Conservation (phyloP, 2,888 invertebrate genomes). For the Ochropleura plecta region DNA sequence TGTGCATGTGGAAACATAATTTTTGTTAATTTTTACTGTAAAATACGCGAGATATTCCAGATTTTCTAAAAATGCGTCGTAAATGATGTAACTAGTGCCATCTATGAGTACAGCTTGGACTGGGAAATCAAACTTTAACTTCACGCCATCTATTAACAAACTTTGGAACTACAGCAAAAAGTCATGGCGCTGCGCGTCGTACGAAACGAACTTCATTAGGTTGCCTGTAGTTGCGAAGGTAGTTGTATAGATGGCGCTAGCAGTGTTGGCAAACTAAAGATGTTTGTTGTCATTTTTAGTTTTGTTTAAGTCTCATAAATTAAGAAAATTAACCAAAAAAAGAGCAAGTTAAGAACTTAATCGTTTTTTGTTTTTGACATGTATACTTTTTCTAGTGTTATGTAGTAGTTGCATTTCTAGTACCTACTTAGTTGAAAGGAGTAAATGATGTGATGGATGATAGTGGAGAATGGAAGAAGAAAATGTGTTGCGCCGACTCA, state of each 20-base stretch:
- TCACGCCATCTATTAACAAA: conserved; percentile 18
- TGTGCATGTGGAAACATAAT: background rate
- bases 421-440: too few relatives aligned
- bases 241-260: conserved; percentile 66
- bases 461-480: too few relatives aligned
- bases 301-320: background rate
- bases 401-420: too few relatives aligned
- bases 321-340: too few relatives aligned
- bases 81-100: conserved; percentile 16
- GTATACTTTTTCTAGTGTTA: too few relatives aligned
- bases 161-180: conserved; percentile 8
- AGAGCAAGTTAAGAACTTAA: too few relatives aligned
- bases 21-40: background rate
- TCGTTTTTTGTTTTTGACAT: too few relatives aligned
- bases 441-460: too few relatives aligned
- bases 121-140: background rate
- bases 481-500: too few relatives aligned
- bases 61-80: background rate
- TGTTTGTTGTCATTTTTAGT: background rate
- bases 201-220: background rate
- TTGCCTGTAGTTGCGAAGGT: background rate
- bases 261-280: background rate
- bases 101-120: conserved; percentile 6
- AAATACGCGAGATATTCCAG: background rate
- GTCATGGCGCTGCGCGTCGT: conserved; percentile 71